Percentiles rank a stretch among this genome's conserved stretches.
Conservation (phyloP, 2,888 invertebrate species). For the Drosophila vallismaia region DNA sequence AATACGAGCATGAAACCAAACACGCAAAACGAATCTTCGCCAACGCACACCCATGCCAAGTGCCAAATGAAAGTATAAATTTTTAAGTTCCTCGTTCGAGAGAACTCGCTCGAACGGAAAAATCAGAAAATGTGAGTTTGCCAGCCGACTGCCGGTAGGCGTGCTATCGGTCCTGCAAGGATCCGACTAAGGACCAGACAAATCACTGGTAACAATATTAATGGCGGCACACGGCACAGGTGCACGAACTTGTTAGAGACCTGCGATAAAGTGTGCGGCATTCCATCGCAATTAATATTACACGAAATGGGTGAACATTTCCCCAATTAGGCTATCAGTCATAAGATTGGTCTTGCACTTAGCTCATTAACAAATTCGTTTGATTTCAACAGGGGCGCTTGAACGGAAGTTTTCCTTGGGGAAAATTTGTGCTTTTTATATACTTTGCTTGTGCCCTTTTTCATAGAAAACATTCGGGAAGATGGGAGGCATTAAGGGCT, state of each 20-base stretch:
- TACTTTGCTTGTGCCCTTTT: no score
- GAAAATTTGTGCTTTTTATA: no score
- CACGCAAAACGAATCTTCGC: constrained; percentile 20
- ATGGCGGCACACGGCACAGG: constrained; percentile 42
- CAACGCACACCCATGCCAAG: neutral
- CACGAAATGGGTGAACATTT: constrained; percentile 11
- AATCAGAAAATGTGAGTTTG: constrained; percentile 22
- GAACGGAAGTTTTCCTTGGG: no score
- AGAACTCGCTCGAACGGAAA: constrained; percentile 21
- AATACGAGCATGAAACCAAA: constrained; percentile 26
- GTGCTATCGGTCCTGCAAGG: constrained; percentile 8
- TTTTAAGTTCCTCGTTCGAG: constrained; percentile 29
- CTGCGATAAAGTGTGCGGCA: constrained; percentile 39
- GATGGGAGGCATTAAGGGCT: no score
- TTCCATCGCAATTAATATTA: constrained; percentile 30
- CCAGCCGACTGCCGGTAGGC: constrained; percentile 14
- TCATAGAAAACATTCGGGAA: no score
- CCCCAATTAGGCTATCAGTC: constrained; percentile 29
- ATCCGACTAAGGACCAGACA: constrained; percentile 32
- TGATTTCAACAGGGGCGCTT: no score
- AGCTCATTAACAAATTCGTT: constrained; percentile 11
- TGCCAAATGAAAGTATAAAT: constrained; percentile 40
- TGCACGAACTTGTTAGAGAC: constrained; percentile 32
- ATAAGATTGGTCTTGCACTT: neutral
- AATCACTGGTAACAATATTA: constrained; percentile 49